These are phyloP conservation scores for Xestia c-nigrum DNA, from an alignment of 2,888 invertebrate genomes.

Conservation along the genomic window DNA sequence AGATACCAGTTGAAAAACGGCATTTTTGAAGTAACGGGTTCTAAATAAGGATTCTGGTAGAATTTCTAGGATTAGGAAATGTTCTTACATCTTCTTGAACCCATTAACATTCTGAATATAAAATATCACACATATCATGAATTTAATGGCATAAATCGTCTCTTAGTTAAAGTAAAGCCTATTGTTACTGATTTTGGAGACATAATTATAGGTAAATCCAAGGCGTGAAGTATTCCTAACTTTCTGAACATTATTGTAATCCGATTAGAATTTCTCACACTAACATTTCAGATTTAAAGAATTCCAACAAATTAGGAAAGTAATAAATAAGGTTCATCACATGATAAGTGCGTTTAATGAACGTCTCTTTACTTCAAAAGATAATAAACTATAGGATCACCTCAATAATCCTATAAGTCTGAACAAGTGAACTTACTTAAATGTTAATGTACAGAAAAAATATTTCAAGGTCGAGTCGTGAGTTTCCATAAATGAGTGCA, in stretches of 20 bases:
- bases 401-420: slow-evolving; percentile 34
- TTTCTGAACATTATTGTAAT: slow-evolving; percentile 33
- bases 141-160: neutral
- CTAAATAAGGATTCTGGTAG: neutral
- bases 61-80: neutral
- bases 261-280: slow-evolving; percentile 42
- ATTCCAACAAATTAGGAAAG: slow-evolving; percentile 25
- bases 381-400: slow-evolving; percentile 34
- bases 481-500: neutral
- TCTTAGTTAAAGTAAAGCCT: neutral
- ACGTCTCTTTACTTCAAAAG: neutral
- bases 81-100: neutral
- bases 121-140: neutral
- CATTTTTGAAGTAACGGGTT: slow-evolving; percentile 4
- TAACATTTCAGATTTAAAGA: slow-evolving; percentile 16
- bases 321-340: slow-evolving; percentile 40
- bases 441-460: slow-evolving; percentile 17
- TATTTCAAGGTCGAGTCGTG: slow-evolving; percentile 15
- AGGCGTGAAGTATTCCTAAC: neutral
- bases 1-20: slow-evolving; percentile 20
- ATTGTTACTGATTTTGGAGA: neutral
- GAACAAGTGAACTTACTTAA: slow-evolving; percentile 6
- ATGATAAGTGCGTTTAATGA: slow-evolving; percentile 25
- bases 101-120: neutral
- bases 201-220: neutral